These are phyloP conservation scores for Ifrita kowaldi DNA, from an alignment of 2,113 vertebrate species.

Conservation along the genomic window DNA sequence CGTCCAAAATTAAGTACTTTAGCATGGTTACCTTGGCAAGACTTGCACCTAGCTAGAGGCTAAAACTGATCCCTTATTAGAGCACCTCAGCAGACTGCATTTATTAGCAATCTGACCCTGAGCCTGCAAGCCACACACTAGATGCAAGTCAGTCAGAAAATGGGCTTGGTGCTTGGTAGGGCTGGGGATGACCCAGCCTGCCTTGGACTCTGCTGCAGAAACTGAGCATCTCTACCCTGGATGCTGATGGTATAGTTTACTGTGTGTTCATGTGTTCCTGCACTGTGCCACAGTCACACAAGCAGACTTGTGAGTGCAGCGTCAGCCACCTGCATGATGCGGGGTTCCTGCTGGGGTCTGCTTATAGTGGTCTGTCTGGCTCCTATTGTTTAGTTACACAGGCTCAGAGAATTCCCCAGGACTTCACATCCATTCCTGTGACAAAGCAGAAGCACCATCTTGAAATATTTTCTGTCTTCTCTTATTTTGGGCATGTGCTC, in stretches of 20 bases:
- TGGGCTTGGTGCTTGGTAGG: rapidly evolving
- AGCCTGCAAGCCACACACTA: not conserved
- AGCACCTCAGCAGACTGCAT: not conserved
- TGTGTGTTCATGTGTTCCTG: rapidly evolving
- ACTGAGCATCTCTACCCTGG: not conserved
- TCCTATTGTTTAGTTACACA: not conserved
- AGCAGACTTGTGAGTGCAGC: not conserved
- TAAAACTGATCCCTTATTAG: not conserved
- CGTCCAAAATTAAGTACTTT: not conserved
- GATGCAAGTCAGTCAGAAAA: not conserved
- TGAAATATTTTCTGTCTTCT: not conserved
- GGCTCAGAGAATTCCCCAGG: slow-evolving; percentile 2
- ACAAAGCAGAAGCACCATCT: not conserved
- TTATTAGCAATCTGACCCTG: not conserved
- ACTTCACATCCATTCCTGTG: not conserved
- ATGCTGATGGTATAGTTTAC: not conserved
- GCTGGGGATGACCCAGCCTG: not conserved
- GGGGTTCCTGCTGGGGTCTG: not conserved
- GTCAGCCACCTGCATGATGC: not conserved
- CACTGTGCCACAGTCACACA: not conserved
- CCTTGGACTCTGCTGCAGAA: not conserved
- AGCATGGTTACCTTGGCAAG: not conserved
- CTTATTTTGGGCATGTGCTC: not conserved
- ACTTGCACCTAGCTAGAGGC: not conserved
- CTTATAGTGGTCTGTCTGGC: not conserved